phyloP scores from a whole-genome alignment of 2,888 invertebrate genomes.

The Spisula solida region DNA sequence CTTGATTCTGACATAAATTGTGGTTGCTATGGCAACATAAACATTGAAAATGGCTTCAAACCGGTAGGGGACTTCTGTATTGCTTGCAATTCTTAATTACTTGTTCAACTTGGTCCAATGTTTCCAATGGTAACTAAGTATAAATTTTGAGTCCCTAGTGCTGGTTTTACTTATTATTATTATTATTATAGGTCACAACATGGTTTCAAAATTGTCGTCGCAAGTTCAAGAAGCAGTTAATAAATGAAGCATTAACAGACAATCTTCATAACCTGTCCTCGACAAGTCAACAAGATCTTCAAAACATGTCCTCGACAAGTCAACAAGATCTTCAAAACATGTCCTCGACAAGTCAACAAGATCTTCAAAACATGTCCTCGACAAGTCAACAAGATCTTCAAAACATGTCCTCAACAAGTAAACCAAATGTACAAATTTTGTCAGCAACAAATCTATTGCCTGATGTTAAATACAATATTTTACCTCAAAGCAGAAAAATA shows the following conservation, averaged over 20 bases:
- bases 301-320: background rate
- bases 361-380: background rate
- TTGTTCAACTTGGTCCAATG: too few species aligned
- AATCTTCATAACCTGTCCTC: background rate
- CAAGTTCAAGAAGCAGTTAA: background rate
- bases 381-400: background rate
- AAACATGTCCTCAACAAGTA: background rate
- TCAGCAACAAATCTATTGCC: background rate
- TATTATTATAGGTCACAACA: constrained; percentile 46
- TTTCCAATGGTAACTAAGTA: too few species aligned
- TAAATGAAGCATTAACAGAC: background rate
- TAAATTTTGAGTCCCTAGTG: too few species aligned
- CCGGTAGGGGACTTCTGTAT: too few species aligned
- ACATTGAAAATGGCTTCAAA: too few species aligned
- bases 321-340: background rate
- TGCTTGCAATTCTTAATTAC: too few species aligned
- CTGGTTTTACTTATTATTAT: background rate
- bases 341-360: background rate
- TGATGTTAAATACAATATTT: background rate
- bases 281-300: too few species aligned
- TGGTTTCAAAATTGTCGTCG: constrained; percentile 61
- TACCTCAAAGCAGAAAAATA: background rate
- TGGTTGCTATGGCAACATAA: too few species aligned
- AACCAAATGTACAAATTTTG: background rate
- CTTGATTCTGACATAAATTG: too few species aligned